Base-by-base conservation (phyloP, 2,888 invertebrate genomes). In the Cerastoderma edule region DNA sequence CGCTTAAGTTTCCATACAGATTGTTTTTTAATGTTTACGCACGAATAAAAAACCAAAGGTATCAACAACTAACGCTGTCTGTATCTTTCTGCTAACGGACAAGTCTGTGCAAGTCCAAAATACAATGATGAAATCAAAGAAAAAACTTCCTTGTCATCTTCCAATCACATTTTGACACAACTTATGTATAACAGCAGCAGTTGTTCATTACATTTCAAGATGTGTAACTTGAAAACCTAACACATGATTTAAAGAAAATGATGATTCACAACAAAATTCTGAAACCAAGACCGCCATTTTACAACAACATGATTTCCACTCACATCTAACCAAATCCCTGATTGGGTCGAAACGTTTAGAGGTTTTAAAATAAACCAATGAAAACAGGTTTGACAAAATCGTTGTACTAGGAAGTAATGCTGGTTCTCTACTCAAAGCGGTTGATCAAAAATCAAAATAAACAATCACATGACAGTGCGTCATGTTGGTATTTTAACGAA, bases 241-340 rank as follows among this genome's bases (percentile, higher is more conserved):
- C n/a, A n/a, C n/a, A n/a, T n/a, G n/a, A n/a, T n/a, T n/a, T 57
- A 28, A 16, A 32, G 3, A 66, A n/a, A 32, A 32, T 28, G 10
- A n/a, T 24, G 22, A 13, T 48, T 48, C n/a, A 19, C 39, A 13
- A 22, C 60, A 32, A 24, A 27, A 53, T 30, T 28, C 35, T 68
- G 67, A 63, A 75, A 73, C 80, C 32, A 72, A 39, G 70, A 72
- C 79, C 84, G 84, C 84, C 84, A 84, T 84, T 57, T 83, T 83
- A 81, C 84, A 84, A 84, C 84, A 84, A 75, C 74, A 57, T 22
- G 30, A 5, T 39, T 24, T 39, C n/a, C n/a, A n/a, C n/a, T n/a
- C n/a, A n/a, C n/a, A n/a, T n/a, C n/a, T n/a, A n/a, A n/a, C n/a
- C n/a, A n/a, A n/a, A 6, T 1, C n/a, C 3, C 16, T 24, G 39